These are phyloP conservation scores for Esox niger DNA, from an alignment of 2,113 vertebrate species.

Conservation along the genomic window DNA sequence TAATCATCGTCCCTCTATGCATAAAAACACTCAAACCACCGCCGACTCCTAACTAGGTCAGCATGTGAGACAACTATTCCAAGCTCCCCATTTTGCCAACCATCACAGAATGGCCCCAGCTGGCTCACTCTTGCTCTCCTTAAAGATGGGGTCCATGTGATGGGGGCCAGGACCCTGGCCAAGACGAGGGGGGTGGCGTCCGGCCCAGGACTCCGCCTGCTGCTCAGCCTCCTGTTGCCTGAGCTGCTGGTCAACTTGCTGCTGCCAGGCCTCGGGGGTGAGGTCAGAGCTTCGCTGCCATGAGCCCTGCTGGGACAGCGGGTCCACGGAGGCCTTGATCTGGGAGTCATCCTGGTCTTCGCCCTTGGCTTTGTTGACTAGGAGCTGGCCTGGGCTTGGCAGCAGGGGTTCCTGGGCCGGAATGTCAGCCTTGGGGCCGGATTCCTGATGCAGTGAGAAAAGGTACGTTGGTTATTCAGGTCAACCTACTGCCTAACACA, in stretches of 20 bases:
- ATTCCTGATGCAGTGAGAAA: constrained; percentile 58
- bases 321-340: constrained; percentile 38
- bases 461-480: constrained; percentile 4
- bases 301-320: constrained; percentile 37
- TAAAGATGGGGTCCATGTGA: constrained; percentile 62
- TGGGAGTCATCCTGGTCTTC: constrained; percentile 41
- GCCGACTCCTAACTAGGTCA: too few relatives aligned
- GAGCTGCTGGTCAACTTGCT: constrained; percentile 73
- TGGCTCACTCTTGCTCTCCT: constrained; percentile 74
- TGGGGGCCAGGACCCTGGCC: constrained; percentile 31
- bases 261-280: constrained; percentile 78
- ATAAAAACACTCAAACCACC: neutral
- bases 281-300: constrained; percentile 73
- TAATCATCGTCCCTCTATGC: neutral
- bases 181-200: constrained; percentile 45
- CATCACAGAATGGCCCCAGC: neutral
- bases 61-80: too few relatives aligned
- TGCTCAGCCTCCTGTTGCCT: constrained; percentile 63
- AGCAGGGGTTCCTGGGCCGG: constrained; percentile 68
- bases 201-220: constrained; percentile 60
- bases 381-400: constrained; percentile 45
- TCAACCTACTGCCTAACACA: neutral
- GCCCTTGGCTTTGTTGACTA: constrained; percentile 38
- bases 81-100: too few relatives aligned
- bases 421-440: constrained; percentile 61